Conservation (phyloP, 92 coral and sea anemone species). For the Actinostola sp. region DNA sequence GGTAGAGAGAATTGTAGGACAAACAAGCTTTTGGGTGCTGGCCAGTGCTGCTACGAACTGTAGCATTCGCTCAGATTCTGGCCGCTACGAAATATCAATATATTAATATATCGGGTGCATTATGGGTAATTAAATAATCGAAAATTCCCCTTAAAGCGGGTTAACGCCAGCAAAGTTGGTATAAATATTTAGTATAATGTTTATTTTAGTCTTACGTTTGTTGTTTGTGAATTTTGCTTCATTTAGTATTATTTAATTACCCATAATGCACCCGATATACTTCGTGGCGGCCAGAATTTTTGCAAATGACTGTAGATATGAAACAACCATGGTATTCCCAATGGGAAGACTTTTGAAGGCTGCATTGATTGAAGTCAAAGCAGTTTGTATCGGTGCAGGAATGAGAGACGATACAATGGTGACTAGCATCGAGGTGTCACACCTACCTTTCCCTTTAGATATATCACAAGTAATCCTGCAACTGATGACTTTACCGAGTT, state of each 20-base stretch:
- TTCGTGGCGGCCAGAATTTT: too few relatives aligned
- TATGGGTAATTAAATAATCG: too few relatives aligned
- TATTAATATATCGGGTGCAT: too few relatives aligned
- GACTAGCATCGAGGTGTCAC: slow-evolving; percentile 1
- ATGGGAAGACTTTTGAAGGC: neutral
- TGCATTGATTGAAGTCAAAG: slow-evolving; percentile 1
- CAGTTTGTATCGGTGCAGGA: slow-evolving; percentile 7
- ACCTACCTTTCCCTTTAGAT: neutral
- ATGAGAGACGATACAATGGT: neutral
- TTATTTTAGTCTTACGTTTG: too few relatives aligned
- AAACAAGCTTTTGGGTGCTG: neutral
- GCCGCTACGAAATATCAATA: too few relatives aligned
- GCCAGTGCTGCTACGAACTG: neutral
- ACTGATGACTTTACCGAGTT: neutral
- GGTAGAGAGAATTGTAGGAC: neutral
- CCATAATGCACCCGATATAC: too few relatives aligned
- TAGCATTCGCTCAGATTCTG: slow-evolving; percentile 4
- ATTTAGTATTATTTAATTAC: too few relatives aligned
- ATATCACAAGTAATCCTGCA: slow-evolving; percentile 15
- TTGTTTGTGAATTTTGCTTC: too few relatives aligned
- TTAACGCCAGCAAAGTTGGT: too few relatives aligned
- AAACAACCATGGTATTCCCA: neutral
- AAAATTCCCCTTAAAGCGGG: too few relatives aligned
- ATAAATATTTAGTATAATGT: too few relatives aligned
- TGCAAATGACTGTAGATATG: too few relatives aligned